These are phyloP conservation scores for Epistrophe eligans DNA, from an alignment of 2,888 invertebrate species.

Conservation along the genomic window DNA sequence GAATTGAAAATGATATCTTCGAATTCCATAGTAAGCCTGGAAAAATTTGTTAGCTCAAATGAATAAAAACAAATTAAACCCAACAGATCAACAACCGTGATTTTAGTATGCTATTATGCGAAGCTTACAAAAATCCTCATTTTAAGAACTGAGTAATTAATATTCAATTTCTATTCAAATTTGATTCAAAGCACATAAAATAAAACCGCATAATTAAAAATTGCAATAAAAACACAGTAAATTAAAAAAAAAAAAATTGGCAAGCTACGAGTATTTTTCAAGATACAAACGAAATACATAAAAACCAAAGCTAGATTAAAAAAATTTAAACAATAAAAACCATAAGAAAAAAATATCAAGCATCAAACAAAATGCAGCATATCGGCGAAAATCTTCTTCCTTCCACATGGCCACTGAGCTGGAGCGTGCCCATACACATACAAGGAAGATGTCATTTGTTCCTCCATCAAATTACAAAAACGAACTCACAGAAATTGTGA, in stretches of 20 bases:
- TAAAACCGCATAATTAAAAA: not conserved
- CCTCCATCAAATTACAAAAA: slow-evolving; percentile 51
- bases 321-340: slow-evolving; percentile 43
- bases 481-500: slow-evolving; percentile 17
- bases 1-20: too few species aligned
- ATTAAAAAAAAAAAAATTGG: slow-evolving; percentile 1
- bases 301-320: slow-evolving; percentile 41
- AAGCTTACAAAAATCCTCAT: too few species aligned
- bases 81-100: too few species aligned
- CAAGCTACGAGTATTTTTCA: not conserved
- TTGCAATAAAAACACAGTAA: not conserved
- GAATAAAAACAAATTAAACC: too few species aligned
- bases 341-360: slow-evolving; percentile 43
- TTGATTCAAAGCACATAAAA: not conserved
- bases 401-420: slow-evolving; percentile 53
- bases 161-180: not conserved
- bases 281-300: not conserved
- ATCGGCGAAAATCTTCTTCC: slow-evolving; percentile 67
- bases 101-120: too few species aligned
- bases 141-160: too few species aligned
- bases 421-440: slow-evolving; percentile 38
- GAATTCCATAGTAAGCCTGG: too few species aligned
- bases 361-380: slow-evolving; percentile 77
- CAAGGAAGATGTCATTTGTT: slow-evolving; percentile 62
- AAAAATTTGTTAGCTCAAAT: too few species aligned